Conservation (phyloP, 2,113 vertebrate genomes). For the Odocoileus hemionus region DNA sequence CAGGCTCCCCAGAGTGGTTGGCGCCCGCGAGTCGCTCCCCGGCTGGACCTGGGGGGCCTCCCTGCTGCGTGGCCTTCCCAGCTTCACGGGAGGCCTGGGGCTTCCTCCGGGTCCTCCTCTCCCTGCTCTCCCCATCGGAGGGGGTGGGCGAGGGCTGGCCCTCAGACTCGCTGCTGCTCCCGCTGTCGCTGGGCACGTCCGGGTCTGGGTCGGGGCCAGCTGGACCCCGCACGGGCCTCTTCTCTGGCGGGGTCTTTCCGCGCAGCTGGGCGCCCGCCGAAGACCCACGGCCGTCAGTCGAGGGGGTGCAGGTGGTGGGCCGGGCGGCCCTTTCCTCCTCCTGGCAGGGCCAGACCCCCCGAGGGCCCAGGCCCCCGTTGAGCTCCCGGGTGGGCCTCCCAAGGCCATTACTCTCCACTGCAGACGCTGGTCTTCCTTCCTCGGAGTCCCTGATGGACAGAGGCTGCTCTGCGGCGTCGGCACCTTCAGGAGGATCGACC, state of each 20-base stretch:
- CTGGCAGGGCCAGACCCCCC: conserved; percentile 72
- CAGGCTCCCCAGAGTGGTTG: conserved; percentile 64
- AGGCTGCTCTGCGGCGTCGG: conserved; percentile 77
- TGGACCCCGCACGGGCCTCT: conserved; percentile 47
- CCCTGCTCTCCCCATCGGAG: conserved; percentile 82
- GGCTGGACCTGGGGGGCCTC: not conserved
- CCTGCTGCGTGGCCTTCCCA: not conserved
- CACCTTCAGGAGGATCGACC: conserved; percentile 79
- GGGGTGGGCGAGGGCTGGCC: conserved; percentile 72
- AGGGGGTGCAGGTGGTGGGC: not conserved
- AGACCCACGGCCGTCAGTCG: conserved; percentile 46
- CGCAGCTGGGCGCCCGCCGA: conserved; percentile 26
- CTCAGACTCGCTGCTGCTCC: conserved; percentile 80
- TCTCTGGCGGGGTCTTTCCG: conserved; percentile 21
- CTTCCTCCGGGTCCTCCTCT: conserved; percentile 72
- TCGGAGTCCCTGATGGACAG: conserved; percentile 70
- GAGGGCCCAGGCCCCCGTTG: conserved; percentile 70
- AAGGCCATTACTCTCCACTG: conserved; percentile 87
- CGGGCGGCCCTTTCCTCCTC: conserved; percentile 66
- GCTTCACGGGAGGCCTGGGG: conserved; percentile 36
- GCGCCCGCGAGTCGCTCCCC: conserved; percentile 40
- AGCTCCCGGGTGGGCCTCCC: conserved; percentile 80
- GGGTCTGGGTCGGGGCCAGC: conserved; percentile 86
- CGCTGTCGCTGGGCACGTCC: conserved; percentile 94
- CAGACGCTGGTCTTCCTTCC: conserved; percentile 53